phyloP scores from a whole-genome alignment of 2,797 vertebrate genomes.

The Microhierax caerulescens region DNA sequence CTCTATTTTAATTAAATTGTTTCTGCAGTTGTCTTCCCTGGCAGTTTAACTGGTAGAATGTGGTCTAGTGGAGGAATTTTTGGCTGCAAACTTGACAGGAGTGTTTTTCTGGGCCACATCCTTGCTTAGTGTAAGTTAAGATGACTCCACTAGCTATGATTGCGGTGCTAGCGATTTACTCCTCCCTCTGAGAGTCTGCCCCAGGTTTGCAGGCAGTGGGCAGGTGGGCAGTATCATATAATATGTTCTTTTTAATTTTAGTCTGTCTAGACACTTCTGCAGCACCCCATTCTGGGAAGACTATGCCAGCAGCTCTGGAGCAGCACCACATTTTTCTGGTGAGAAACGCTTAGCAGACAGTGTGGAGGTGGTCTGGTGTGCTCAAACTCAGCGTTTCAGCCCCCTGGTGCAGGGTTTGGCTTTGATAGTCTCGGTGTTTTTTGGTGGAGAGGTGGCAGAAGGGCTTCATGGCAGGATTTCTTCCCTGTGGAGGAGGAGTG shows the following conservation, averaged over 20 bases:
- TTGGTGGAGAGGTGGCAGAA: background rate
- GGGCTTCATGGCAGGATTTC: background rate
- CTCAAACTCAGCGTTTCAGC: background rate
- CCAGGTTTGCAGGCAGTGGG: slow-evolving; percentile 34
- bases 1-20: slow-evolving; percentile 54
- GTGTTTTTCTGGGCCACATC: slow-evolving; percentile 43
- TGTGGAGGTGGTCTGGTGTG: background rate
- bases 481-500: background rate
- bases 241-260: slow-evolving; percentile 56
- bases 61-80: slow-evolving; percentile 31
- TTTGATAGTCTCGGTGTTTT: background rate
- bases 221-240: slow-evolving; percentile 48
- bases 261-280: slow-evolving; percentile 50
- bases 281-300: background rate
- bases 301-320: slow-evolving; percentile 3
- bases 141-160: background rate
- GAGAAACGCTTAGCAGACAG: background rate
- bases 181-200: slow-evolving; percentile 1
- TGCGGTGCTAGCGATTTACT: background rate
- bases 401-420: background rate
- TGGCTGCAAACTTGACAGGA: slow-evolving; percentile 30
- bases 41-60: slow-evolving; percentile 30
- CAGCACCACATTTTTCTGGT: background rate
- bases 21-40: slow-evolving; percentile 43
- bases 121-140: slow-evolving; percentile 26